phyloP scores from a whole-genome alignment of 2,888 invertebrate species.

The Sycophila texana region DNA sequence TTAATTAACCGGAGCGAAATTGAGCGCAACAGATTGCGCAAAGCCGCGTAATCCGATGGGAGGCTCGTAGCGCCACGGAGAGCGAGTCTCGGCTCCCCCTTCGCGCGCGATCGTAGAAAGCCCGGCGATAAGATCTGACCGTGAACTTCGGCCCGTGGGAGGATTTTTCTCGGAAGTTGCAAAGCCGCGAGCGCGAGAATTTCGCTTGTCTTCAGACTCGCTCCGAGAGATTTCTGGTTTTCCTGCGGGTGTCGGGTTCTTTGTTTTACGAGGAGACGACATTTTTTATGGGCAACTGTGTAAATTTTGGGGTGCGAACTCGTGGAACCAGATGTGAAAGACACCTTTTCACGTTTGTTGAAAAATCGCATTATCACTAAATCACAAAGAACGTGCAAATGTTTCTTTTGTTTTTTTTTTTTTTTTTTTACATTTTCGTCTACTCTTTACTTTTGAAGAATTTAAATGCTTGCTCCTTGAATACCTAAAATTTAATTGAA shows the following conservation, averaged over 20 bases:
- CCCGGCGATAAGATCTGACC: slow-evolving; percentile 60
- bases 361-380: background rate
- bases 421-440: too few species aligned
- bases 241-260: slow-evolving; percentile 4
- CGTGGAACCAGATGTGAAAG: too few species aligned
- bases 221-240: slow-evolving; percentile 26
- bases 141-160: slow-evolving; percentile 72
- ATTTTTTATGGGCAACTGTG: background rate
- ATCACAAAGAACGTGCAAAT: background rate
- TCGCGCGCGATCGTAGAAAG: background rate
- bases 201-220: slow-evolving; percentile 27
- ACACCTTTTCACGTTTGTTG: background rate
- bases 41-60: slow-evolving; percentile 58
- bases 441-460: too few species aligned
- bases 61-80: slow-evolving; percentile 23
- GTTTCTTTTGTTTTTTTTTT: background rate
- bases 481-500: too few species aligned
- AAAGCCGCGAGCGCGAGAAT: slow-evolving; percentile 20
- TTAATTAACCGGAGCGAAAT: slow-evolving; percentile 53
- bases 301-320: too few species aligned
- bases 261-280: background rate
- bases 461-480: too few species aligned
- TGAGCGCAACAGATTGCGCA: slow-evolving; percentile 2
- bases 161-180: slow-evolving; percentile 63
- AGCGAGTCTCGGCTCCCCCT: too few species aligned